Percentiles rank a stretch among this genome's conserved stretches.
phyloP scores from a whole-genome alignment of 2,888 invertebrate species.

The Hybos culiciformis region DNA sequence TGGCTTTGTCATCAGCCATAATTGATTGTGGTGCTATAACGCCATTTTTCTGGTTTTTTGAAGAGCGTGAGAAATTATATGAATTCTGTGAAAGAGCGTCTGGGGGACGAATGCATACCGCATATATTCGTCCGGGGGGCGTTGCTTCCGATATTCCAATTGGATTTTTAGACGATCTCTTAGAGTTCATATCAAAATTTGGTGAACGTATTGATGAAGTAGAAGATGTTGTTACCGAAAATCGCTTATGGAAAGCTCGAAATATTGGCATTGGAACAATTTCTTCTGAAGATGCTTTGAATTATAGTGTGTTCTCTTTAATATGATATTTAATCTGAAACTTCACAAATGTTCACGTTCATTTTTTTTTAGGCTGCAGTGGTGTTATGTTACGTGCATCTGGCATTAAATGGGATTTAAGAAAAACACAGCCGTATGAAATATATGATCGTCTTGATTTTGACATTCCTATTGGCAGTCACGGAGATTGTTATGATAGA shows the following conservation, averaged over 20 bases:
- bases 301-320: too few species aligned
- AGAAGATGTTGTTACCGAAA: conserved; percentile 63
- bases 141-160: conserved; percentile 58
- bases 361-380: too few species aligned
- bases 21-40: conserved; percentile 78
- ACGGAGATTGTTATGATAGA: conserved; percentile 77
- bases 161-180: conserved; percentile 67
- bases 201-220: conserved; percentile 68
- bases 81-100: conserved; percentile 73
- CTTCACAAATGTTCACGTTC: too few species aligned
- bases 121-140: conserved; percentile 71
- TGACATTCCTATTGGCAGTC: conserved; percentile 65
- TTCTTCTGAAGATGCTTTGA: conserved; percentile 61
- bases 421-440: conserved; percentile 72
- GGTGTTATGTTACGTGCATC: conserved; percentile 67
- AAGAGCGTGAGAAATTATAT: conserved; percentile 75
- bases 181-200: conserved; percentile 52
- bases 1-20: conserved; percentile 58
- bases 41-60: conserved; percentile 84
- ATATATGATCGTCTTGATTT: conserved; percentile 71
- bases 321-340: too few species aligned
- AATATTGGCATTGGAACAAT: conserved; percentile 61
- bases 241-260: conserved; percentile 58
- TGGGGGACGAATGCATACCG: conserved; percentile 72
- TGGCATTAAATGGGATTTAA: conserved; percentile 79